Conservation (phyloP, 2,888 invertebrate genomes). For the Chrysodeixis includens region DNA sequence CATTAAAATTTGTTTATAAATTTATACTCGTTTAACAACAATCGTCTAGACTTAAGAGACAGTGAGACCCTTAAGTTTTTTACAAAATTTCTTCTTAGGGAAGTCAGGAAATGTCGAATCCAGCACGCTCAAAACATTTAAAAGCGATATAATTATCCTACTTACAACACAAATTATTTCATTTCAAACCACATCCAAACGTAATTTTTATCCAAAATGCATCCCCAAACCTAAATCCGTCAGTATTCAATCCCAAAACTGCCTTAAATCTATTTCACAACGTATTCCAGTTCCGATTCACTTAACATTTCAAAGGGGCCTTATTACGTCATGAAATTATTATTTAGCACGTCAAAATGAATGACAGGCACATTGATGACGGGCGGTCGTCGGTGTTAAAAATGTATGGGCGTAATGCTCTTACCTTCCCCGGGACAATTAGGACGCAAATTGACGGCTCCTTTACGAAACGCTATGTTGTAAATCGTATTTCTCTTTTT, state of each 20-base stretch:
- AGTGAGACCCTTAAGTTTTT: too few relatives aligned
- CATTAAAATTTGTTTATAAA: too few relatives aligned
- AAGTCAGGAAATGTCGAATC: too few relatives aligned
- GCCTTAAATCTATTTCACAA: conserved; percentile 36
- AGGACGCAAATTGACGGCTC: conserved; percentile 53
- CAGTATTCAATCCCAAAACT: conserved; percentile 2
- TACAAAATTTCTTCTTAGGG: too few relatives aligned
- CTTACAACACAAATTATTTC: too few relatives aligned
- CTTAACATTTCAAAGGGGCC: conserved; percentile 40
- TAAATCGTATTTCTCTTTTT: conserved; percentile 25
- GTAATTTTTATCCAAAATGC: too few relatives aligned
- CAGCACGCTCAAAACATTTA: too few relatives aligned
- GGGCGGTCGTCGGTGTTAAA: conserved; percentile 57
- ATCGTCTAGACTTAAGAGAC: too few relatives aligned
- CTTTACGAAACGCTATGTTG: conserved; percentile 43
- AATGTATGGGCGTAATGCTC: conserved; percentile 58
- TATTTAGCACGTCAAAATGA: conserved; percentile 64
- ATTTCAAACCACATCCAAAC: too few relatives aligned
- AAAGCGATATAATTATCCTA: too few relatives aligned
- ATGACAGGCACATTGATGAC: conserved; percentile 56
- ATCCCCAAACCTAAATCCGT: neutral
- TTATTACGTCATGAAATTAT: conserved; percentile 58
- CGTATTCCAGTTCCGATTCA: conserved; percentile 40
- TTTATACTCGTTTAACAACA: too few relatives aligned
- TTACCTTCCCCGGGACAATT: conserved; percentile 55